Conservation (phyloP, 2,888 invertebrate genomes). For the Drosophila quasianomalipes region DNA sequence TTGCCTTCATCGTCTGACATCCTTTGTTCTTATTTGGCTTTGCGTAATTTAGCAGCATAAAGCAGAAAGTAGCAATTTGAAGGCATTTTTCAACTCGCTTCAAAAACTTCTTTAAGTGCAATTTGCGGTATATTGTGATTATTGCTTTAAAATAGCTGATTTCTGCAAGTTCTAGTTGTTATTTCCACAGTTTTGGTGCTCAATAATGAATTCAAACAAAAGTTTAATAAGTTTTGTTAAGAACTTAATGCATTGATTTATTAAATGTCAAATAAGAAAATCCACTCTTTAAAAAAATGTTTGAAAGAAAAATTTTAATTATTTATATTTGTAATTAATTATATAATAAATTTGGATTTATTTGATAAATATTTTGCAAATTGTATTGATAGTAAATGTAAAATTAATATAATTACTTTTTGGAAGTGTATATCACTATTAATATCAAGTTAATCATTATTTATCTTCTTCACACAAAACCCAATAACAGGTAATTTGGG, state of each 20-base stretch:
- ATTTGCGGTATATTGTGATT: conserved; percentile 36
- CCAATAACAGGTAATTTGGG: neutral
- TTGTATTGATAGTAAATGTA: neutral
- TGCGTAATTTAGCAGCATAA: conserved; percentile 67
- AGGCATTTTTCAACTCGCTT: conserved; percentile 34
- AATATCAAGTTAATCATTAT: neutral
- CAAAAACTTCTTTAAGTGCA: conserved; percentile 19
- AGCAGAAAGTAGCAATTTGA: conserved; percentile 48
- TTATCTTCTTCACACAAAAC: neutral
- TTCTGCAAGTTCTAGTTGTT: neutral
- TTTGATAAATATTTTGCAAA: neutral
- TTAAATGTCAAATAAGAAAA: neutral
- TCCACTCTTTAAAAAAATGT: too few relatives aligned
- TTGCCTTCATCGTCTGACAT: conserved; percentile 18
- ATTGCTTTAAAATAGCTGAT: conserved; percentile 27
- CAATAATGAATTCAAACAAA: neutral
- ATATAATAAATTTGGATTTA: neutral
- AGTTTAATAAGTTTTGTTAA: neutral
- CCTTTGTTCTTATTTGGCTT: conserved; percentile 70
- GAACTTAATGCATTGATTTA: neutral
- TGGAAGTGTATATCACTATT: neutral
- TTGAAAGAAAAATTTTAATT: neutral
- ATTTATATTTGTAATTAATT: too few relatives aligned
- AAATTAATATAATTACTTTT: neutral
- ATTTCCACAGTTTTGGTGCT: neutral